phyloP scores from a whole-genome alignment of 2,888 invertebrate genomes.

The Pemphredon lugubris region DNA sequence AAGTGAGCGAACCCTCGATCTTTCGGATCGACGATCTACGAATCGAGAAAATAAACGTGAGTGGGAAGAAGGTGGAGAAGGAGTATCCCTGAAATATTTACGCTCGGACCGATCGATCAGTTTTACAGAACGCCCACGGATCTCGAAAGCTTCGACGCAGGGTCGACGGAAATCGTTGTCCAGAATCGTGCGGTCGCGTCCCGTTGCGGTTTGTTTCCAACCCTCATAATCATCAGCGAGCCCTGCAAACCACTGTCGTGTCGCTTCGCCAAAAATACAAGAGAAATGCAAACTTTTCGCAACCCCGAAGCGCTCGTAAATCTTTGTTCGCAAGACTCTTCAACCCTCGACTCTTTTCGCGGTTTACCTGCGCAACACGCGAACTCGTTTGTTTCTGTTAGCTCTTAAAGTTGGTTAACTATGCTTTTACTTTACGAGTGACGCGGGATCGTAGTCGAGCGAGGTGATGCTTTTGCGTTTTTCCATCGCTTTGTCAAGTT shows the following conservation, averaged over 20 bases:
- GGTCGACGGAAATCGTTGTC: constrained; percentile 27
- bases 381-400: too few relatives aligned
- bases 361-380: constrained; percentile 25
- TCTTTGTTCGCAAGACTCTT: constrained; percentile 56
- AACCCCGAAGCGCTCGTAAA: constrained; percentile 59
- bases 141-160: too few relatives aligned
- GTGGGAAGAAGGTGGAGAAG: background rate
- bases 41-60: background rate
- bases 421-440: too few relatives aligned
- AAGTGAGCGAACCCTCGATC: too few relatives aligned
- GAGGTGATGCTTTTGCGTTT: too few relatives aligned
- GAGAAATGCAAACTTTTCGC: constrained; percentile 64
- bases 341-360: constrained; percentile 43
- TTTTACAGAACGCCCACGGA: too few relatives aligned
- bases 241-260: constrained; percentile 36
- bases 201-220: constrained; percentile 30
- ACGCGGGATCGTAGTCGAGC: too few relatives aligned
- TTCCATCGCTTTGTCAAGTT: too few relatives aligned
- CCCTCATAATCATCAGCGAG: background rate
- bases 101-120: too few relatives aligned
- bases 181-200: constrained; percentile 58
- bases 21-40: constrained; percentile 9
- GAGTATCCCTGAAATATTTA: background rate
- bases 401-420: too few relatives aligned
- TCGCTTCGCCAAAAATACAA: constrained; percentile 37